Percentiles rank a stretch among this genome's conserved stretches.
Evolutionary conservation across 2,888 invertebrate genomes (phyloP).

Genomic region (Sarcophaga variegata): DNA sequence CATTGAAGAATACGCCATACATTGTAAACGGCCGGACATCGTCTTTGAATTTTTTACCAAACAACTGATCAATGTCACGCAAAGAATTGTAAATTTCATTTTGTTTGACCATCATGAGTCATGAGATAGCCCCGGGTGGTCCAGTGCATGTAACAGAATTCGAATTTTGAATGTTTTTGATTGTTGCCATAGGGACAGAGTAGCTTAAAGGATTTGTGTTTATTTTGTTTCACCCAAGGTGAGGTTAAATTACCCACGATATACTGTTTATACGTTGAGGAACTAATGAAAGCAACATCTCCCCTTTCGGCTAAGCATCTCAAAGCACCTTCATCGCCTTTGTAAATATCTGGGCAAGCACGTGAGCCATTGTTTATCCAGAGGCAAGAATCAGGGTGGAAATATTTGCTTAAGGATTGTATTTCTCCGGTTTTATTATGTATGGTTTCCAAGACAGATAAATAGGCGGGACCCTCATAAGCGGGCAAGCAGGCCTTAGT

Average conservation of each 20-base stretch:
- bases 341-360: slow-evolving; percentile 80
- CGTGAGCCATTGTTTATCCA: slow-evolving; percentile 80
- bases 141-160: slow-evolving; percentile 86
- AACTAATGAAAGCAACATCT: slow-evolving; percentile 90
- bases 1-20: slow-evolving; percentile 86
- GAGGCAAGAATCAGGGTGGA: slow-evolving; percentile 87
- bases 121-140: slow-evolving; percentile 87
- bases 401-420: slow-evolving; percentile 81
- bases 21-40: slow-evolving; percentile 86
- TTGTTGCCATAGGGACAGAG: slow-evolving; percentile 83
- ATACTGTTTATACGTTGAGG: slow-evolving; percentile 85
- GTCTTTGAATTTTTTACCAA: slow-evolving; percentile 85
- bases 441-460: slow-evolving; percentile 83
- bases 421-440: slow-evolving; percentile 79
- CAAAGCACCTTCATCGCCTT: slow-evolving; percentile 86
- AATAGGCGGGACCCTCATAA: slow-evolving; percentile 88
- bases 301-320: slow-evolving; percentile 87
- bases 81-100: slow-evolving; percentile 89
- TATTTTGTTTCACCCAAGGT: slow-evolving; percentile 80
- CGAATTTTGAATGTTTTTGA: slow-evolving; percentile 76
- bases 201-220: slow-evolving; percentile 82
- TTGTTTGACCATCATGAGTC: slow-evolving; percentile 83
- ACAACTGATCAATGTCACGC: slow-evolving; percentile 86
- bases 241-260: slow-evolving; percentile 83
- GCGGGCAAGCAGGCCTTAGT: slow-evolving; percentile 90